phyloP scores from a whole-genome alignment of 2,113 vertebrate genomes.

The Brachypodius melanocephalos region DNA sequence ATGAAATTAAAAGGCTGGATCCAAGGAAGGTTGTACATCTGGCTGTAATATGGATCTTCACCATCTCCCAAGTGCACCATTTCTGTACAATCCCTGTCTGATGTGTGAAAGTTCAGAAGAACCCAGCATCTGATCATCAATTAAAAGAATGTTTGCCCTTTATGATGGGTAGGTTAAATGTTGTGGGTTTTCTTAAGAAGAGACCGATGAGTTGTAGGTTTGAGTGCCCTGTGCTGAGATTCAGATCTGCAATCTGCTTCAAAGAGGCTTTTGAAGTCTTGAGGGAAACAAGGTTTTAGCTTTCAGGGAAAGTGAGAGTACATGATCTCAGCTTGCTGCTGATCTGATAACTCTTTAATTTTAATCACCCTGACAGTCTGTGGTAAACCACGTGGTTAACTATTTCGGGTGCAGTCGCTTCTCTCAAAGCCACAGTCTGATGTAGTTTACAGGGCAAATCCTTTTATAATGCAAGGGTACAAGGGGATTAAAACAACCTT shows the following conservation, averaged over 20 bases:
- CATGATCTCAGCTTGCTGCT: conserved; percentile 29
- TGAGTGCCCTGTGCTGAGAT: conserved; percentile 3
- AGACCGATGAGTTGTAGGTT: conserved; percentile 15
- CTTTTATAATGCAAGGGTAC: neutral
- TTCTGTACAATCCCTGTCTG: neutral
- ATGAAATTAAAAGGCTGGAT: neutral
- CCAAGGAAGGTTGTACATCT: neutral
- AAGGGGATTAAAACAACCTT: neutral
- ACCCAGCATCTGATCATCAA: neutral
- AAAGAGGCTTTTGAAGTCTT: conserved; percentile 64
- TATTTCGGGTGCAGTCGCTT: conserved; percentile 36
- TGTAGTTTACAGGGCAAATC: neutral
- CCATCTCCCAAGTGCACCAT: neutral
- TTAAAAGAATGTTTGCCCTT: conserved; percentile 10
- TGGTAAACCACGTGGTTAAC: conserved; percentile 69
- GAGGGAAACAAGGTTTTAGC: conserved; percentile 49
- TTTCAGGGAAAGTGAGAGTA: conserved; percentile 67
- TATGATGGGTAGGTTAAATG: neutral
- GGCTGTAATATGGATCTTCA: neutral
- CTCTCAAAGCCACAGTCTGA: conserved; percentile 44
- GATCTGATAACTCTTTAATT: conserved; percentile 67
- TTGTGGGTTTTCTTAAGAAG: conserved; percentile 48
- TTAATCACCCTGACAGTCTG: conserved; percentile 63
- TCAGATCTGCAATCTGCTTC: conserved; percentile 50
- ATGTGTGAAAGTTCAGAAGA: neutral